A percentile compares a stretch with the other conserved stretches of the same genome.
These are phyloP conservation scores for Drosophila setosimentum DNA, from an alignment of 2,888 invertebrate genomes.

Conservation along the genomic window DNA sequence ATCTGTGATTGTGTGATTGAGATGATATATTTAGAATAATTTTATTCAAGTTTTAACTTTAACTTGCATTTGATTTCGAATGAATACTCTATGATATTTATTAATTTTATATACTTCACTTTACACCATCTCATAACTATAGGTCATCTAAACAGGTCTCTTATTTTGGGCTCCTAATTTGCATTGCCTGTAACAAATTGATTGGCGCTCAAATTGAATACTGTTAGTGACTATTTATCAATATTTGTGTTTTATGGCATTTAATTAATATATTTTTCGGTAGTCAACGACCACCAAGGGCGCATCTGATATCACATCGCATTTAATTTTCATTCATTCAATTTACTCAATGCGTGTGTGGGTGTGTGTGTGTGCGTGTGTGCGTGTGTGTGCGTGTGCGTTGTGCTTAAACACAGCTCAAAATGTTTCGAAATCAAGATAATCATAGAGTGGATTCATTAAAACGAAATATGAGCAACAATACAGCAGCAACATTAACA, in stretches of 20 bases:
- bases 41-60: background rate
- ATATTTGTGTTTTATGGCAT: slow-evolving; percentile 71
- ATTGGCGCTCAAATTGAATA: slow-evolving; percentile 47
- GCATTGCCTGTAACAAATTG: slow-evolving; percentile 39
- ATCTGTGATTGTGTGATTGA: background rate
- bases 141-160: slow-evolving; percentile 30
- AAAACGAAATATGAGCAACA: slow-evolving; percentile 78
- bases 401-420: slow-evolving; percentile 39
- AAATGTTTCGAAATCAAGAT: slow-evolving; percentile 78
- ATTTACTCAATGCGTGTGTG: slow-evolving; percentile 7
- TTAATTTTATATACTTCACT: background rate
- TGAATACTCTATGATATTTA: background rate
- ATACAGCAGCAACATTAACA: slow-evolving; percentile 48
- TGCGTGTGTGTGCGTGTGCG: slow-evolving; percentile 19
- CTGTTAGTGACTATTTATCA: slow-evolving; percentile 66
- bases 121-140: background rate
- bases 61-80: background rate
- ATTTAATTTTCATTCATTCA: slow-evolving; percentile 40
- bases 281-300: slow-evolving; percentile 64
- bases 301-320: slow-evolving; percentile 52
- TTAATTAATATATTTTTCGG: slow-evolving; percentile 77
- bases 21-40: background rate
- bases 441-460: slow-evolving; percentile 78
- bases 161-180: slow-evolving; percentile 34
- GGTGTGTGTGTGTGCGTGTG: slow-evolving; percentile 14